Percentiles rank a stretch among this genome's conserved stretches.
Conservation (phyloP, 2,888 invertebrate genomes). For the Acholoe squamosa region DNA sequence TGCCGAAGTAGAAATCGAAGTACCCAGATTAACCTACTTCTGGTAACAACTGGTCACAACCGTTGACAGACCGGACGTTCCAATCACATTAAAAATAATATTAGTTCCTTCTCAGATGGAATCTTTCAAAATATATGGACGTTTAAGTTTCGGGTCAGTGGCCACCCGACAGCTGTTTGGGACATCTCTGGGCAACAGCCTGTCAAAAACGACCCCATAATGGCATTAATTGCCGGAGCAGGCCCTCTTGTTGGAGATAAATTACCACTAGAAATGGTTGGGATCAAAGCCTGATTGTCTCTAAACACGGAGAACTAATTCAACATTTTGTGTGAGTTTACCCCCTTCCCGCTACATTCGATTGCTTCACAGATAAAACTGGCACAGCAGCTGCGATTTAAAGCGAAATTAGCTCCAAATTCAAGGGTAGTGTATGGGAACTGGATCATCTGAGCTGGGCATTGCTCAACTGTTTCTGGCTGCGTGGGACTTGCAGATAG, state of each 20-base stretch:
- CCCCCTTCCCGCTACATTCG: constrained; percentile 1
- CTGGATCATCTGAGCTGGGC: background rate
- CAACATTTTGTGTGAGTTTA: background rate
- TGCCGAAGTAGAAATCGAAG: no score
- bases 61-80: no score
- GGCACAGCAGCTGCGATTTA: background rate
- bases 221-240: background rate
- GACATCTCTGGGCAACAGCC: background rate
- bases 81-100: no score
- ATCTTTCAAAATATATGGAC: no score
- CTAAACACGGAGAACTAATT: background rate
- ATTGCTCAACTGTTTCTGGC: background rate
- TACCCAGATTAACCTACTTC: no score
- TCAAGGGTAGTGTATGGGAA: background rate
- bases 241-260: background rate
- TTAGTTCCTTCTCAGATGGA: no score
- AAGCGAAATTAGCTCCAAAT: constrained; percentile 4
- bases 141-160: no score
- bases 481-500: background rate
- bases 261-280: background rate
- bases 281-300: constrained; percentile 15
- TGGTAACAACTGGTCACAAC: no score
- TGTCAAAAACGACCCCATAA: background rate
- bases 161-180: no score
- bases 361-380: background rate